Conservation (phyloP, 2,888 invertebrate species). For the Biston betularia region DNA sequence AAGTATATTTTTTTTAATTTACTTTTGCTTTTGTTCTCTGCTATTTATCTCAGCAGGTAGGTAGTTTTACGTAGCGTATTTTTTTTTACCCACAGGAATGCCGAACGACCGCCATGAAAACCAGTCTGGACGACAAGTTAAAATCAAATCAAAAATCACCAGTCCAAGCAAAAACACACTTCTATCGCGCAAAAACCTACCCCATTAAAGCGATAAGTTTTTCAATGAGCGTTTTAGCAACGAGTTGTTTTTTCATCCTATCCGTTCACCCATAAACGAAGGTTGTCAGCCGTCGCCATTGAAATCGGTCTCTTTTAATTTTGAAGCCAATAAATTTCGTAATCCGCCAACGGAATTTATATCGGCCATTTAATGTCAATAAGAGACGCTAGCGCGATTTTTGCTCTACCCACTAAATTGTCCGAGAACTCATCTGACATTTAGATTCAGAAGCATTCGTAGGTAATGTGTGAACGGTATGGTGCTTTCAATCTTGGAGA, state of each 20-base stretch:
- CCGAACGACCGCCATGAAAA: slow-evolving; percentile 9
- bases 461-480: slow-evolving; percentile 24
- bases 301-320: slow-evolving; percentile 85
- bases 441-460: slow-evolving; percentile 62
- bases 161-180: slow-evolving; percentile 3
- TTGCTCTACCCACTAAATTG: slow-evolving; percentile 65
- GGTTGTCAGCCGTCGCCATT: slow-evolving; percentile 79
- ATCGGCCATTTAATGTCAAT: slow-evolving; percentile 84
- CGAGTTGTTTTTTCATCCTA: slow-evolving; percentile 63
- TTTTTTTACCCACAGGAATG: slow-evolving; percentile 7
- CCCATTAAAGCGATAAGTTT: slow-evolving; percentile 68
- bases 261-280: slow-evolving; percentile 72
- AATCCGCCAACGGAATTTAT: slow-evolving; percentile 84
- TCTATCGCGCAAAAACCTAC: slow-evolving; percentile 54
- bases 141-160: slow-evolving; percentile 42
- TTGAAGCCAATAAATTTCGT: slow-evolving; percentile 84
- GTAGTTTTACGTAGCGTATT: too few species aligned
- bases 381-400: slow-evolving; percentile 65
- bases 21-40: too few species aligned
- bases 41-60: too few species aligned
- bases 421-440: slow-evolving; percentile 63
- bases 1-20: too few species aligned
- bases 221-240: slow-evolving; percentile 65
- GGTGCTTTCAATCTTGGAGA: slow-evolving; percentile 15
- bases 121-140: slow-evolving; percentile 25